Evolutionary conservation across 2,113 vertebrate species (phyloP), one percentile per base, ranked within the genome.

Genomic region (Nerophis ophidion): DNA sequence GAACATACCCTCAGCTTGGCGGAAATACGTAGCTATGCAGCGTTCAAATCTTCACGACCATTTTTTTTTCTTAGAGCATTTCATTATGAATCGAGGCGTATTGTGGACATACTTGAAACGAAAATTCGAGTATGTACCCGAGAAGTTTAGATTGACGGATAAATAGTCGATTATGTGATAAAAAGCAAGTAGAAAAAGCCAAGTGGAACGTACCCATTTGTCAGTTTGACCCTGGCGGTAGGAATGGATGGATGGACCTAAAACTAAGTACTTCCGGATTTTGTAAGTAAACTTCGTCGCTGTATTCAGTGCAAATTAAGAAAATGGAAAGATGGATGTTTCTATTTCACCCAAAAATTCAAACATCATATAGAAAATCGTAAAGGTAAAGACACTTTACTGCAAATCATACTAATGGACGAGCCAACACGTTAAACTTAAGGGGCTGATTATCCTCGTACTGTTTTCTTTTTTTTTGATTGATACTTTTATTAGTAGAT

Each of bases 1-100:
- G 72, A 83, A 81, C 8, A 65, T 33, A 58, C 8, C 77, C 72
- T 26, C 44, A 11, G 56, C 42, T 3, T 54, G 57, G 16, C 57
- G 57, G 72, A 72, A 75, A 47, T 15, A 34, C 12, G 48, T 16
- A 8, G 0, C 2, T 44, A 4, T 36, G 17, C 2, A 15, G 0
- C 8, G 67, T 74, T 8, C 71, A 51, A 66, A 55, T 51, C 5
- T 8, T 16, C 40, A 12, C n/a, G 10, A 0, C 5, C 6, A 13
- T 3, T 56, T 40, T 56, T 55, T 6, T 5, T 55, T 10, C 4
- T 17, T 55, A 5, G 26, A 26, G 26, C 3, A 26, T 26, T 26
- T 26, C 3, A 16, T 38, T 38, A 7, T 1, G n/a, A 10, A 17
- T 38, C 1, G 1, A 8, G n/a, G 5, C n/a, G 6, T 16, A 10